phyloP scores from a whole-genome alignment of 2,113 vertebrate species.

The Abramis brama region DNA sequence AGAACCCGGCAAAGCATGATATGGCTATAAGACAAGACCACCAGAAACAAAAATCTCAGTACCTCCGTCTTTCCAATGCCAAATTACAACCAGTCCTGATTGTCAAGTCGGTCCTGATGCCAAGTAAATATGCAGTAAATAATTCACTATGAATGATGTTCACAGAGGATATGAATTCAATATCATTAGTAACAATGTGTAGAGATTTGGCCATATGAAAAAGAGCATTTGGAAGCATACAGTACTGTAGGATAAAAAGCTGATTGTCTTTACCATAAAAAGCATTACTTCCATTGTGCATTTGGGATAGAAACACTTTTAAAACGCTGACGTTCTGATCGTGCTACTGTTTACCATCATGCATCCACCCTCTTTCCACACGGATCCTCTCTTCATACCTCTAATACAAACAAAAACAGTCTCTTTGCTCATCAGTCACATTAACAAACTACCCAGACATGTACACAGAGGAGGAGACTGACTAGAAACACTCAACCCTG shows the following conservation, averaged over 20 bases:
- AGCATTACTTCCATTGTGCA: not conserved
- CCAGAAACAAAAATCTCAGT: not conserved
- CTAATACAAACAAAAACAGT: constrained; percentile 22
- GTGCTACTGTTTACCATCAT: not conserved
- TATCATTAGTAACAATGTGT: not conserved
- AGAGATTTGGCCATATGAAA: not conserved
- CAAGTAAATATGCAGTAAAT: not conserved
- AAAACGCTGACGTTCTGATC: not conserved
- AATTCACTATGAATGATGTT: not conserved
- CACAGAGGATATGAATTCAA: not conserved
- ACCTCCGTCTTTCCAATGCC: not conserved
- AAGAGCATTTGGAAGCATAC: not conserved
- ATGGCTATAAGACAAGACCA: not conserved
- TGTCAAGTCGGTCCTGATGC: not conserved
- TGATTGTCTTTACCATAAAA: not conserved
- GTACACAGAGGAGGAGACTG: constrained; percentile 18
- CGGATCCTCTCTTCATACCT: constrained; percentile 38
- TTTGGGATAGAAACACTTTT: not conserved
- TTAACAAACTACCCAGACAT: constrained; percentile 16
- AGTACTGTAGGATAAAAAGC: not conserved
- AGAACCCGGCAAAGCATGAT: not conserved
- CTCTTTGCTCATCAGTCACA: constrained; percentile 17
- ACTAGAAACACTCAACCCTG: constrained; percentile 2
- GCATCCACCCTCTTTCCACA: constrained; percentile 43
- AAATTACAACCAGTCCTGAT: not conserved